Evolutionary conservation across 2,113 vertebrate genomes (phyloP).

Genomic region (Cryptotis parvus): DNA sequence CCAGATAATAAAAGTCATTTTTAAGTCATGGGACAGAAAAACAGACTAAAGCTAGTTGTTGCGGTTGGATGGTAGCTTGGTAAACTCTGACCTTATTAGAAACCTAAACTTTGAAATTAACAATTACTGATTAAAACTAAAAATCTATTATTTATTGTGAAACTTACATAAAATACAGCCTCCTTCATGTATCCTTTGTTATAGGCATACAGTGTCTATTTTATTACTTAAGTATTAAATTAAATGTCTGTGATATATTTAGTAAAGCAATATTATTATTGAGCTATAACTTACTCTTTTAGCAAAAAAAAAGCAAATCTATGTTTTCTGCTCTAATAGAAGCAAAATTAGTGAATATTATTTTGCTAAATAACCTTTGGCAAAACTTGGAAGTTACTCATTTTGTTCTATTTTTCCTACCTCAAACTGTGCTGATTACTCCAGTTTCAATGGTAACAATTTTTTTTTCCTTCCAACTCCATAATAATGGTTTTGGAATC

Average conservation of each 20-base stretch:
- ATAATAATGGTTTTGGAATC: constrained; percentile 28
- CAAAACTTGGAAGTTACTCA: not conserved
- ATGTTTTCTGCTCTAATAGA: not conserved
- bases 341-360: not conserved
- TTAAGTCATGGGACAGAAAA: not conserved
- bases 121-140: not conserved
- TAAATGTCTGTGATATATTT: not conserved
- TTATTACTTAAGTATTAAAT: not conserved
- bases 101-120: not conserved
- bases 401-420: not conserved
- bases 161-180: not conserved
- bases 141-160: not conserved
- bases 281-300: not conserved
- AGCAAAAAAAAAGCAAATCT: not conserved
- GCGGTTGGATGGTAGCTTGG: not conserved
- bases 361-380: not conserved
- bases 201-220: not conserved
- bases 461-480: not conserved
- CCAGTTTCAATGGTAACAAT: not conserved
- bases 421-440: not conserved
- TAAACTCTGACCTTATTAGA: not conserved
- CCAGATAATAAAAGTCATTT: not conserved
- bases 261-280: not conserved
- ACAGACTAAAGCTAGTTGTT: not conserved
- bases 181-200: not conserved